Base-by-base conservation (phyloP, 2,113 vertebrate genomes). In the Ia io region DNA sequence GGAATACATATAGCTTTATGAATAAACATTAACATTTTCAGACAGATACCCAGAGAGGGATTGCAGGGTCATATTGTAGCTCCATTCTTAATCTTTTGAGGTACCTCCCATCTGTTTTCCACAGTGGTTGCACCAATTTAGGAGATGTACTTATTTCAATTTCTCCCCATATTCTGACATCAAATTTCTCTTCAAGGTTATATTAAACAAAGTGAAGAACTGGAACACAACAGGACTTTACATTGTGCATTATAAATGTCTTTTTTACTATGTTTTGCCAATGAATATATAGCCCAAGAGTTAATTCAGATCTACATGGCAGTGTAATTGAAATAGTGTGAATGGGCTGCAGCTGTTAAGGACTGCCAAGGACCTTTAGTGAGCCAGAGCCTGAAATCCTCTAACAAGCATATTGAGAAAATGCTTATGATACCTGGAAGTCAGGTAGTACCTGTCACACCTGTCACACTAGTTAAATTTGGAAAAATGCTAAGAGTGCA, bases 131-230 rank as follows among this genome's bases (percentile, higher is more conserved):
- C 17, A 35, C 16, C 65, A 67, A 67, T 67, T 67, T 65, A 92
- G 49, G 3, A 4, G 69, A 51, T 84, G 42, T 85, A 61, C n/a
- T 87, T 88, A 79, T 53, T 95, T 91, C 13, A 65, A 10, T 83
- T 84, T 96, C 23, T 96, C 14, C 13, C 44, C 7, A 23, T 16
- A 13, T 65, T 23, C 23, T 53, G 25, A 83, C 9, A 82, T 56
- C 6, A 37, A n/a, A 77, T 92, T 89, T 95, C 51, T 80, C 37
- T 20, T 90, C 35, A 65, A 93, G 63, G 56, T 91, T 47, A 70
- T 91, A 51, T 51, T 73, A 83, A 56, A 40, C 12, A 37, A 85
- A 94, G 10, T 74, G 63, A 90, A 94, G 73, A 94, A 59, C 13
- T 80, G 18, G 70, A 67, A 40, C 16, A 78, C 90, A 86, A 76